Evolutionary conservation across 2,113 vertebrate species (phyloP), one percentile per base, ranked within the genome.

Genomic region (Rattus rattus): DNA sequence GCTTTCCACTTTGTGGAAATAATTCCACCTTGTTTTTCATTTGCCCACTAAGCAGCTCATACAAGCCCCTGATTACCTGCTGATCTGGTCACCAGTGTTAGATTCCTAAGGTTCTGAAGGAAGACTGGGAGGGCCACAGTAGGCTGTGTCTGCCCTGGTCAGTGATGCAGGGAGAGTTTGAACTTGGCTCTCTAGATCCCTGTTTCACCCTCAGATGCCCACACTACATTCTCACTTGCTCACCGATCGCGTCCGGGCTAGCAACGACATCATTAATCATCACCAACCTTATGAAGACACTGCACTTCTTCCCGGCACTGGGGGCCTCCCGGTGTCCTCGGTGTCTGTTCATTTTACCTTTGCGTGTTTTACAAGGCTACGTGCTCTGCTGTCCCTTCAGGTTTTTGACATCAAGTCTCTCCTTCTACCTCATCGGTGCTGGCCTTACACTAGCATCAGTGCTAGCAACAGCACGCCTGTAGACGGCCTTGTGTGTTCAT

Each of bases 71-170:
- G 12, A 63, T 22, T 54, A 39, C 36, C 49, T n/a, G 54, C 56
- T 91, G 65, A 43, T 39, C 19, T 12, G 24, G 67, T 26, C 28
- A 11, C 43, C 65, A 28, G 20, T 33, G 33, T 65, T 28, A 59
- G 90, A 17, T 81, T 87, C 87, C 94, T 89, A 65, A 70, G 47
- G 59, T 80, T n/a, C 19, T 59, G 54, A 73, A 47, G 39, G 49
- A n/a, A 67, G 54, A 49, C 12, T 33, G 76, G 30, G 75, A 83
- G 47, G 17, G 19, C 19, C 61, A 43, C 65, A 33, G 65, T 10
- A 24, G 22, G n/a, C 56, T 17, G 3, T 65, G 17, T 63, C 92
- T 88, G 33, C 52, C 63, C 52, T 86, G n/a, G 47, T 22, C 13
- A 84, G 54, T 30, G 17, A 61, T 20, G 47, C n/a, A 73, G 22